Evolutionary conservation across 2,113 vertebrate species (phyloP).

Genomic region (Hylia prasina): DNA sequence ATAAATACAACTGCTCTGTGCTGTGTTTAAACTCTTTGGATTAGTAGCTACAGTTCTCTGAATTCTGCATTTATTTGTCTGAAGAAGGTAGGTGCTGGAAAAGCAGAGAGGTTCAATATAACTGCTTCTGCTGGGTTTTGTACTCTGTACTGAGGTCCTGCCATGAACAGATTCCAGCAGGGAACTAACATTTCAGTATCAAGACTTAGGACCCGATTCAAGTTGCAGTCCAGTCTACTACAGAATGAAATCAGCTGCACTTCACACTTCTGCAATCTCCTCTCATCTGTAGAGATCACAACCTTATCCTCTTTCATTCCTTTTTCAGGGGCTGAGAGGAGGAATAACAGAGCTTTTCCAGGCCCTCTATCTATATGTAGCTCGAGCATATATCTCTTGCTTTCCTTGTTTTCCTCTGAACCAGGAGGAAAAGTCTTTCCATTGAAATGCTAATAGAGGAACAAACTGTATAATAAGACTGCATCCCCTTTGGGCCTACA

Average conservation of each 20-base stretch:
- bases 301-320: slow-evolving; percentile 19
- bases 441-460: slow-evolving; percentile 75
- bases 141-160: slow-evolving; percentile 19
- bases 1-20: not conserved
- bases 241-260: slow-evolving; percentile 23
- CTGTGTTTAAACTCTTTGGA: not conserved
- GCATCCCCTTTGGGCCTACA: slow-evolving; percentile 72
- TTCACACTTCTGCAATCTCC: slow-evolving; percentile 25
- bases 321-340: not conserved
- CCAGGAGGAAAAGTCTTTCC: slow-evolving; percentile 45
- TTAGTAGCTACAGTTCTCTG: not conserved
- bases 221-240: slow-evolving; percentile 37
- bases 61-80: slow-evolving; percentile 31
- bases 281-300: slow-evolving; percentile 35
- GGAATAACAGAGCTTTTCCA: not conserved
- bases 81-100: not conserved
- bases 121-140: slow-evolving; percentile 2
- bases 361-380: not conserved
- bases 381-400: not conserved
- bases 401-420: slow-evolving; percentile 54
- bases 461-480: slow-evolving; percentile 67
- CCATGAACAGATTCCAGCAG: slow-evolving; percentile 44
- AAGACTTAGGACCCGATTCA: slow-evolving; percentile 41
- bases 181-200: slow-evolving; percentile 42
- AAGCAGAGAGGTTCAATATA: not conserved